phyloP scores from a whole-genome alignment of 37 sponge, comb jelly and placozoan genomes.

The Spongilla lacustris region DNA sequence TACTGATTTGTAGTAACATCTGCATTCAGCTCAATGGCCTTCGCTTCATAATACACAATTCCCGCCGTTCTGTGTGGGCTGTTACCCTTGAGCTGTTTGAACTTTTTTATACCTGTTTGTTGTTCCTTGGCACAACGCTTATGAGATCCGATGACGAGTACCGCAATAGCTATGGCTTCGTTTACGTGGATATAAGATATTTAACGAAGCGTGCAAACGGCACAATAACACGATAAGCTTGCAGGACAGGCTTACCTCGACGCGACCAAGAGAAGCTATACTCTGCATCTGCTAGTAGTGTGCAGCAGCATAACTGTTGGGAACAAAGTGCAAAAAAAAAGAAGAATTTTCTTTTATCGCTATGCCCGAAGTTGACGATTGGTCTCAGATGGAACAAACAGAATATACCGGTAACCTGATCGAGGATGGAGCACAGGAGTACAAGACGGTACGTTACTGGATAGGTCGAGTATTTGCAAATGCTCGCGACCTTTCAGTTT shows the following conservation, averaged over 20 bases:
- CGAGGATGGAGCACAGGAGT: slow-evolving; percentile 44
- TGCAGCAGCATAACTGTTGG: not conserved
- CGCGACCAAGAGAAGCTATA: not conserved
- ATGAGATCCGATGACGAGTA: not conserved
- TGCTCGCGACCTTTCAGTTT: not conserved
- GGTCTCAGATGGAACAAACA: slow-evolving; percentile 17
- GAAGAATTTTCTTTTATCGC: not conserved
- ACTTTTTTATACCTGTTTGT: not conserved
- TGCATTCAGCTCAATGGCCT: too few relatives aligned
- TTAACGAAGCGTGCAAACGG: not conserved
- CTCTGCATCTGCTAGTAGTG: not conserved
- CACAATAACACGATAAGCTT: not conserved
- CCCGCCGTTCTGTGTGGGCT: not conserved
- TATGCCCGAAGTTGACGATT: slow-evolving; percentile 1
- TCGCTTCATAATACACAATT: not conserved
- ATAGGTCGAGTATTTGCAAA: not conserved
- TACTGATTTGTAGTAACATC: too few relatives aligned
- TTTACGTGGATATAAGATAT: not conserved
- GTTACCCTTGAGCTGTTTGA: not conserved
- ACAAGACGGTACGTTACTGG: slow-evolving; percentile 56
- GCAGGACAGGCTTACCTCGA: not conserved
- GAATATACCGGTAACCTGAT: slow-evolving; percentile 6
- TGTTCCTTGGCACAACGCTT: not conserved
- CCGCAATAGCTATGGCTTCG: not conserved
- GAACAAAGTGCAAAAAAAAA: not conserved